Conservation (phyloP, 2,888 invertebrate species). For the Tetragonula carbonaria region DNA sequence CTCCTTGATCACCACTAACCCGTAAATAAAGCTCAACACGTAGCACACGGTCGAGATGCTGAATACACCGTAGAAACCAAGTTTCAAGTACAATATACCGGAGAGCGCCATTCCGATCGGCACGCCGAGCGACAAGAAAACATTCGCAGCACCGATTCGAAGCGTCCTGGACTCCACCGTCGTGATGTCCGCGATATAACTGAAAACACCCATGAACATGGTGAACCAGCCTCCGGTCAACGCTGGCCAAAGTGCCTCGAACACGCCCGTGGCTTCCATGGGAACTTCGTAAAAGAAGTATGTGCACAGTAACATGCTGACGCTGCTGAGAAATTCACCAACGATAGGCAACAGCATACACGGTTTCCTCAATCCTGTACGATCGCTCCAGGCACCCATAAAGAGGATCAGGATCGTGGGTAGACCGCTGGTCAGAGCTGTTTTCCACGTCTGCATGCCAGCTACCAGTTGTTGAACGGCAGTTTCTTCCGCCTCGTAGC, state of each 20-base stretch:
- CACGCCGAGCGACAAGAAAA: conserved; percentile 94
- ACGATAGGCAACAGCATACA: conserved; percentile 93
- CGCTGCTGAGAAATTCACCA: conserved; percentile 91
- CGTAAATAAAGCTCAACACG: conserved; percentile 90
- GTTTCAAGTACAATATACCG: conserved; percentile 91
- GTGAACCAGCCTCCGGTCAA: conserved; percentile 94
- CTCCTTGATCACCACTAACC: conserved; percentile 90
- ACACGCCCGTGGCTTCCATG: conserved; percentile 92
- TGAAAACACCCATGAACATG: conserved; percentile 95
- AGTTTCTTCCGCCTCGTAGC: conserved; percentile 87
- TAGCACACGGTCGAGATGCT: conserved; percentile 91
- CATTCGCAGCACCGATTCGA: conserved; percentile 94
- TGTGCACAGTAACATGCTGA: conserved; percentile 91
- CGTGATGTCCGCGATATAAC: conserved; percentile 95
- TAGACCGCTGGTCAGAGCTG: conserved; percentile 91
- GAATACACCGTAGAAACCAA: conserved; percentile 93
- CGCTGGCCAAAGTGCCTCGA: conserved; percentile 93
- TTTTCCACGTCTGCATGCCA: conserved; percentile 94
- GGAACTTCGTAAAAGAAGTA: conserved; percentile 92
- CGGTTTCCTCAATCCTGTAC: conserved; percentile 89
- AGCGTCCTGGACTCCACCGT: conserved; percentile 93
- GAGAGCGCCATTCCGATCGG: conserved; percentile 95
- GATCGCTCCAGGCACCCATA: conserved; percentile 89
- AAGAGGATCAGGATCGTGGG: conserved; percentile 93
- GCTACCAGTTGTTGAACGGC: conserved; percentile 88